A percentile compares a stretch with the other conserved stretches of the same genome.
phyloP scores from a whole-genome alignment of 2,797 vertebrate genomes.

The Syngnathus rostellatus region DNA sequence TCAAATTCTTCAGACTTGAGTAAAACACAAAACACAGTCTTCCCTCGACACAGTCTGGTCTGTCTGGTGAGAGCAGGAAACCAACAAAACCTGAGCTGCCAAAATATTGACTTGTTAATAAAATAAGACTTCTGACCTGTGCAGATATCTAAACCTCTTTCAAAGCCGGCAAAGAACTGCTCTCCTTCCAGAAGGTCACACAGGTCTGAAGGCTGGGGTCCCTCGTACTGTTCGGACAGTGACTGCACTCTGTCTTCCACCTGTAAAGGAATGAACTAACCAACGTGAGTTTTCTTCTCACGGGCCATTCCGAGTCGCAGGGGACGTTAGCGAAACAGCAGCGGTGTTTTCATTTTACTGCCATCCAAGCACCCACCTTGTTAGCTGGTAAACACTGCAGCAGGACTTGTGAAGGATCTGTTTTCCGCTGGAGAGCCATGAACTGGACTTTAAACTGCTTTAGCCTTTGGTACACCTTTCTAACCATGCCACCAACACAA shows the following conservation, averaged over 20 bases:
- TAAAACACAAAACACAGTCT: constrained; percentile 87
- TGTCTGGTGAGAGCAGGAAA: constrained; percentile 64
- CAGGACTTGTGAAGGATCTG: constrained; percentile 85
- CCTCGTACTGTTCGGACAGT: constrained; percentile 74
- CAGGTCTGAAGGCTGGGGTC: constrained; percentile 90
- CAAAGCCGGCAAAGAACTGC: constrained; percentile 94
- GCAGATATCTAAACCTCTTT: constrained; percentile 82
- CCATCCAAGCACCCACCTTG: constrained; percentile 68
- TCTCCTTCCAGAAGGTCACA: constrained; percentile 93
- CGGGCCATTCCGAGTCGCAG: neutral
- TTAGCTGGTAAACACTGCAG: constrained; percentile 86
- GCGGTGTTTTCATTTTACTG: neutral
- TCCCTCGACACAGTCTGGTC: constrained; percentile 83
- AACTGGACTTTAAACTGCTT: constrained; percentile 91
- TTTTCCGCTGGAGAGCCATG: constrained; percentile 83
- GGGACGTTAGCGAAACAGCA: too few species aligned
- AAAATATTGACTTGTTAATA: constrained; percentile 10
- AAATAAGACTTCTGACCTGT: constrained; percentile 68
- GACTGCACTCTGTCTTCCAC: constrained; percentile 60
- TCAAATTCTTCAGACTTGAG: constrained; percentile 88
- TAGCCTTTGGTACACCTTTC: constrained; percentile 82
- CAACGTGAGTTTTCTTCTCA: neutral
- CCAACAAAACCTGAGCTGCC: constrained; percentile 3
- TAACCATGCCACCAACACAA: constrained; percentile 79
- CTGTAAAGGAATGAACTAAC: constrained; percentile 33